Percentiles rank a stretch among this genome's conserved stretches.
phyloP scores from a whole-genome alignment of 2,888 invertebrate species.

The Zygaena filipendulae region DNA sequence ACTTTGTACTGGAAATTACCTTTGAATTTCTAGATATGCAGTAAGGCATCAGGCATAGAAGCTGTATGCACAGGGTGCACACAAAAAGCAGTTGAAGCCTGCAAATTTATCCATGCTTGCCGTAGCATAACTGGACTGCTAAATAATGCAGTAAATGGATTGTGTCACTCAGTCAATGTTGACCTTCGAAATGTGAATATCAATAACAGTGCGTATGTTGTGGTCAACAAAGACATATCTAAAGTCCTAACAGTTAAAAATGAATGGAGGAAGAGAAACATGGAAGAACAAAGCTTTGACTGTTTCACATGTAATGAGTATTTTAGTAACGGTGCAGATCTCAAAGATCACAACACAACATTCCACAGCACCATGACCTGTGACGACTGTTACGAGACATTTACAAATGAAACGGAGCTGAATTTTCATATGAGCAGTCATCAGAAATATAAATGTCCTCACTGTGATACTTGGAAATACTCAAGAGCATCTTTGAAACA shows the following conservation, averaged over 20 bases:
- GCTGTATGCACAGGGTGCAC: conserved; percentile 41
- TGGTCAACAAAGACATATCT: no score
- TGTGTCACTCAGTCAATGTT: no score
- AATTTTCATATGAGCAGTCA: conserved; percentile 22
- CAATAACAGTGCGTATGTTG: no score
- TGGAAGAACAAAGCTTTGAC: conserved; percentile 15
- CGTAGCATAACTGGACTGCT: no score
- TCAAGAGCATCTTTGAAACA: conserved; percentile 30
- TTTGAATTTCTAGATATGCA: conserved; percentile 31
- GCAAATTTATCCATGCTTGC: no score
- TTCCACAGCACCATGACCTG: conserved; percentile 32
- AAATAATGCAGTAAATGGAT: no score
- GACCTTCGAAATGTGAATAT: no score
- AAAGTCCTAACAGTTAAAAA: conserved; percentile 30
- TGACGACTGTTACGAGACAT: conserved; percentile 30
- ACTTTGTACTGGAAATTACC: no score
- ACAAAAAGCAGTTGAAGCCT: conserved; percentile 27
- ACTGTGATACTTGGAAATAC: conserved; percentile 28
- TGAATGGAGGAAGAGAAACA: conserved; percentile 12
- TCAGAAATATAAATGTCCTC: conserved; percentile 29
- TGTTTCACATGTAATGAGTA: conserved; percentile 29
- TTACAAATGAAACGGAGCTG: conserved; percentile 23
- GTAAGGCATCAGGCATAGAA: conserved; percentile 40
- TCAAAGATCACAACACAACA: conserved; percentile 29
- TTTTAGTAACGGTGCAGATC: conserved; percentile 23